Conservation (phyloP, 1,140 invertebrate species). For the Tribolium castaneum region DNA sequence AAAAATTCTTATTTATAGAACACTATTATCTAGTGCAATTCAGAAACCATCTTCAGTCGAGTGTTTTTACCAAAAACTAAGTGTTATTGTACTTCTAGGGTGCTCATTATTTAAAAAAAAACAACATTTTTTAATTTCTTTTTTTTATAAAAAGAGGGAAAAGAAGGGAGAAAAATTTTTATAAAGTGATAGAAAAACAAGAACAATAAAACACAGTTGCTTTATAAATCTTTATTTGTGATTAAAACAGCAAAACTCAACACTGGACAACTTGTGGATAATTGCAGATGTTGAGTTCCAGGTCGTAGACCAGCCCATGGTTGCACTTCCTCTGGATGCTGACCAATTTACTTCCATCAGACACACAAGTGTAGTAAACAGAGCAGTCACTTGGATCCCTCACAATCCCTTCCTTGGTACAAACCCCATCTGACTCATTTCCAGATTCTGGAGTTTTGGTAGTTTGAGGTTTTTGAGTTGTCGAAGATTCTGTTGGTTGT, state of each 20-base stretch:
- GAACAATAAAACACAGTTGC: too few relatives aligned
- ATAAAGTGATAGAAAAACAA: too few relatives aligned
- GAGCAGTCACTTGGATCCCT: background rate
- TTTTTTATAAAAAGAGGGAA: too few relatives aligned
- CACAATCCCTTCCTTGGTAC: background rate
- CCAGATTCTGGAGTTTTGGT: background rate
- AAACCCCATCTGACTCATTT: background rate
- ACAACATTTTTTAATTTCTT: too few relatives aligned
- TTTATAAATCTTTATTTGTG: background rate
- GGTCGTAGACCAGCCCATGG: slow-evolving; percentile 44
- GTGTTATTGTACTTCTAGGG: too few relatives aligned
- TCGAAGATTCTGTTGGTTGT: background rate
- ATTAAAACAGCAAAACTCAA: background rate
- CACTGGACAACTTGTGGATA: slow-evolving; percentile 27
- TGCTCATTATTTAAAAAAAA: too few relatives aligned
- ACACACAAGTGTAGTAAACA: slow-evolving; percentile 2
- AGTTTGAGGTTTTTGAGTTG: background rate
- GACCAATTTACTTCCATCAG: background rate
- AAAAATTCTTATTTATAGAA: too few relatives aligned
- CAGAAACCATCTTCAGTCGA: too few relatives aligned
- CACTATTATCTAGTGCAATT: too few relatives aligned
- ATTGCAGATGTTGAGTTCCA: slow-evolving; percentile 33
- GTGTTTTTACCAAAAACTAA: too few relatives aligned
- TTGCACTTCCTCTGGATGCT: slow-evolving; percentile 2
- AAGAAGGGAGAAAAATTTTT: too few relatives aligned